Evolutionary conservation across 2,797 vertebrate genomes (phyloP).

Genomic region (Siniperca undulata): DNA sequence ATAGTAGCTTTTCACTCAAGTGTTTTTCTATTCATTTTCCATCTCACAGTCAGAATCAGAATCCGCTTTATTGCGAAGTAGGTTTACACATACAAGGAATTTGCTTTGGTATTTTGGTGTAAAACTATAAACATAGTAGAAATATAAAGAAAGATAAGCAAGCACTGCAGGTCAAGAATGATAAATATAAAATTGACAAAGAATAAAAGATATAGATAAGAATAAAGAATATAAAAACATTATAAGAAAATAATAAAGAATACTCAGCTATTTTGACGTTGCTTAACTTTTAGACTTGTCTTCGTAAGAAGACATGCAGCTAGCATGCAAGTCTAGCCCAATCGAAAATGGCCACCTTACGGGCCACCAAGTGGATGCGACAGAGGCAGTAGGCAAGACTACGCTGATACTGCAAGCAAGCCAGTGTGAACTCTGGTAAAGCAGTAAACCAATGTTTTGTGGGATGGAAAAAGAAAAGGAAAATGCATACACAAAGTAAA

Average conservation of each 20-base stretch:
- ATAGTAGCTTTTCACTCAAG: not conserved
- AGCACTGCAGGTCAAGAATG: too few relatives aligned
- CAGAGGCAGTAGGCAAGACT: not conserved
- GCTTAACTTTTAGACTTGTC: not conserved
- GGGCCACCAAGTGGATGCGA: not conserved
- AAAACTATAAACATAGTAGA: too few relatives aligned
- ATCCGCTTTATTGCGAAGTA: too few relatives aligned
- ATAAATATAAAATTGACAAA: too few relatives aligned
- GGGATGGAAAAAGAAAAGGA: not conserved
- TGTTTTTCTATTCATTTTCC: not conserved
- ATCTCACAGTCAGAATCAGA: not conserved
- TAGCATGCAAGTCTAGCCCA: not conserved
- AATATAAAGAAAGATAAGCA: too few relatives aligned
- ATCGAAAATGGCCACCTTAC: not conserved
- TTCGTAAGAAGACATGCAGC: not conserved
- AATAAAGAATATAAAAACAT: too few relatives aligned
- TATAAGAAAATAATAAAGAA: too few relatives aligned
- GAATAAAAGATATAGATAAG: too few relatives aligned
- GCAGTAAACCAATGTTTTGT: not conserved
- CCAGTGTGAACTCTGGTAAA: not conserved
- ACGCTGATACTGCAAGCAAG: not conserved
- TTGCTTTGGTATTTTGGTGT: too few relatives aligned
- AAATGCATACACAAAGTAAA: not conserved
- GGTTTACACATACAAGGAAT: too few relatives aligned
- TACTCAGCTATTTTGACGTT: not conserved